Conservation (phyloP, 2,888 invertebrate genomes). For the Oxyteleia sp. region DNA sequence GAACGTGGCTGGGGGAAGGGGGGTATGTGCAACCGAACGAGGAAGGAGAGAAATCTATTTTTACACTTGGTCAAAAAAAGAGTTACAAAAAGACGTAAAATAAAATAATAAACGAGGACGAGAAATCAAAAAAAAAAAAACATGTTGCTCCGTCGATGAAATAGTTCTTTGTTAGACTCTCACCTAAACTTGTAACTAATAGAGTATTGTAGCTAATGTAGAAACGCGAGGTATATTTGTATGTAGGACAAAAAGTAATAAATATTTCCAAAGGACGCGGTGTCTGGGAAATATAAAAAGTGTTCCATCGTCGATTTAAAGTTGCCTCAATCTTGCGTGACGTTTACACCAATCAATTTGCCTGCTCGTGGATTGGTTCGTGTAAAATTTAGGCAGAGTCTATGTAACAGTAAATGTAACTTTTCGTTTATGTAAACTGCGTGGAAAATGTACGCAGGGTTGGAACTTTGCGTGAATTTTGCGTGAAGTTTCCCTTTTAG, state of each 20-base stretch:
- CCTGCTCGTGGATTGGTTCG: no score
- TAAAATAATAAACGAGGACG: slow-evolving; percentile 59
- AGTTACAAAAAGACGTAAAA: slow-evolving; percentile 32
- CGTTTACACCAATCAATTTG: no score
- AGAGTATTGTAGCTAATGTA: slow-evolving; percentile 75
- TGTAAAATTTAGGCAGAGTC: not conserved
- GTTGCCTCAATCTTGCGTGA: not conserved
- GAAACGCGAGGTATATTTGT: slow-evolving; percentile 65
- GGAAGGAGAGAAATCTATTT: slow-evolving; percentile 81
- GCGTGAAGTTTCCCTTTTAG: not conserved
- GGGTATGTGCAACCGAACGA: slow-evolving; percentile 64
- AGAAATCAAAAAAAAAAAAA: slow-evolving; percentile 67
- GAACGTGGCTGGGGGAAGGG: slow-evolving; percentile 60
- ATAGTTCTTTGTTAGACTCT: slow-evolving; percentile 75
- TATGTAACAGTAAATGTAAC: not conserved
- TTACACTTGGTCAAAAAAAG: slow-evolving; percentile 81
- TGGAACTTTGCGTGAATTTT: not conserved
- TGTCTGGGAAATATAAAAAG: slow-evolving; percentile 49
- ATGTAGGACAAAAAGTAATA: slow-evolving; percentile 19
- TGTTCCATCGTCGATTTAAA: slow-evolving; percentile 16
- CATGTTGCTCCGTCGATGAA: slow-evolving; percentile 72
- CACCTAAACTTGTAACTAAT: slow-evolving; percentile 73
- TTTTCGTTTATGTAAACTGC: not conserved
- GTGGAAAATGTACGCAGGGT: not conserved
- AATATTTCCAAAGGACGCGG: not conserved